Conservation (phyloP, 2,113 vertebrate species). For the Turnix velox region DNA sequence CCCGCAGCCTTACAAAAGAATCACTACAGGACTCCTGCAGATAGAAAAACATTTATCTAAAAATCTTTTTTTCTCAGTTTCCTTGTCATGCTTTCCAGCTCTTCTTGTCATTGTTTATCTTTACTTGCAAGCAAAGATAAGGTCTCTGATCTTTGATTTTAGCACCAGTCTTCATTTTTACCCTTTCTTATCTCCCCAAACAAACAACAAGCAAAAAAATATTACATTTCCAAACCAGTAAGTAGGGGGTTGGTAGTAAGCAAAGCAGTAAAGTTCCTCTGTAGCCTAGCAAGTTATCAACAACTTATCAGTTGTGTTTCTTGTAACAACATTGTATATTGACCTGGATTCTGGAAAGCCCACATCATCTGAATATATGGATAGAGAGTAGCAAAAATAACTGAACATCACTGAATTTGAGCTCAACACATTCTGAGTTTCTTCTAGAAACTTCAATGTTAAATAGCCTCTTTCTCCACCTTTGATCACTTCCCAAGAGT, state of each 20-base stretch:
- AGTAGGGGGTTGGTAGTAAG: not conserved
- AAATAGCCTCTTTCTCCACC: not conserved
- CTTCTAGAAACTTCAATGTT: not conserved
- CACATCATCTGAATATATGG: not conserved
- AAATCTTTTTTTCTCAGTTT: not conserved
- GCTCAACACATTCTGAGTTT: not conserved
- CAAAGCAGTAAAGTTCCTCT: not conserved
- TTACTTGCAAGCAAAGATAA: not conserved
- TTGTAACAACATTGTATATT: not conserved
- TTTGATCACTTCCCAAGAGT: not conserved
- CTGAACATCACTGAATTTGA: not conserved
- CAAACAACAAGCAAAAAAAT: not conserved
- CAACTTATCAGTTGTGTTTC: not conserved
- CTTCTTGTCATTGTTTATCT: not conserved
- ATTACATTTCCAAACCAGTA: not conserved
- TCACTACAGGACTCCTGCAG: not conserved
- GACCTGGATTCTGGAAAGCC: not conserved
- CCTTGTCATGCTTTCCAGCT: not conserved
- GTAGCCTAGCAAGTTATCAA: not conserved
- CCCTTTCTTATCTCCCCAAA: not conserved
- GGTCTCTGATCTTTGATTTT: not conserved
- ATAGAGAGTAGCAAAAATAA: not conserved
- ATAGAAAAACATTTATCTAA: not conserved
- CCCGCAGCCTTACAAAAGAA: not conserved
- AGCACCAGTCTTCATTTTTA: not conserved